Evolutionary conservation across 2,113 vertebrate genomes (phyloP), one percentile per base, ranked within the genome.

Genomic region (Ahaetulla prasina): DNA sequence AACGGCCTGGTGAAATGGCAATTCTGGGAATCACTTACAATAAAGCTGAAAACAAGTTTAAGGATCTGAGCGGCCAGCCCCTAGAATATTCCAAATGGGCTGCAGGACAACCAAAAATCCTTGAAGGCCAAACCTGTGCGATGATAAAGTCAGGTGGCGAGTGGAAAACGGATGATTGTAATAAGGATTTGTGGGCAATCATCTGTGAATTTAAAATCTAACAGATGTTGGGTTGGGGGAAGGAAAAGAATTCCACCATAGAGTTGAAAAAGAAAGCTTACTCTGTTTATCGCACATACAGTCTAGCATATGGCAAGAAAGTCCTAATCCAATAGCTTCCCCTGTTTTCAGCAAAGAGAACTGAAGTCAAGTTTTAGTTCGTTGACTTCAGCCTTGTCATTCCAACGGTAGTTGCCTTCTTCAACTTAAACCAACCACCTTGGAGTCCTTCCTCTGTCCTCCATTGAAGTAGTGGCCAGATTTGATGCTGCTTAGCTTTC

Each of bases 171-270:
- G 25, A 2, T 85, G n/a, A 1, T 3, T 87, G 27, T 20, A 0
- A 0, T 1, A 1, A 30, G 3, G n/a, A 22, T 45, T 45, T 5
- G 2, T 27, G 3, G 23, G 12, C 86, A 50, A 30, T 92, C 55
- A 92, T 94, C 92, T 94, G 91, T 91, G 63, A 87, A 85, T 93
- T 1, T 39, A 49, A 22, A 68, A 54, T 35, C 55, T 74, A 25
- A 12, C 4, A 23, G n/a, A 39, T 74, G 47, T 14, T 35, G 74
- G 60, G 8, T 25, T 89, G 12, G 8, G 35, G 10, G 2, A 92
- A 25, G 14, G 39, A 91, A 9, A 11, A 39, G 50, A 90, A 43
- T 27, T 52, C 68, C 11, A 39, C 16, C 9, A 25, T 27, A 8
- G 8, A 25, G 6, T 8, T 8, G 16, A n/a, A 87, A 87, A 20